These are phyloP conservation scores for Axinella damicornis DNA, from an alignment of 37 sponge, comb jelly and placozoan species.

Conservation along the genomic window DNA sequence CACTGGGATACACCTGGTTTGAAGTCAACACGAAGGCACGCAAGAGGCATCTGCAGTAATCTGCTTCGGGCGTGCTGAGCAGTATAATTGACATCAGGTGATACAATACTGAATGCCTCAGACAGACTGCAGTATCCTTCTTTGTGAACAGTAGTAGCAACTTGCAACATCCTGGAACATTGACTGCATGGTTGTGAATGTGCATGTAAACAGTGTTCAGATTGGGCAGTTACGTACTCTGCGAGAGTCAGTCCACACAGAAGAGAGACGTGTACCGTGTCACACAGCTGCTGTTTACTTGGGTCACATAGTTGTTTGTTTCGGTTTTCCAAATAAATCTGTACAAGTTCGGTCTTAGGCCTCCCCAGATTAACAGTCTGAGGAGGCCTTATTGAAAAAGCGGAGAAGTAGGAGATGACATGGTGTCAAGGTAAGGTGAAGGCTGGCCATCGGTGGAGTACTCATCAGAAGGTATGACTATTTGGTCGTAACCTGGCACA, in stretches of 20 bases:
- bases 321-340: neutral
- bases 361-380: slow-evolving; percentile 14
- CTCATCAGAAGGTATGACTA: too few species aligned
- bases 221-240: slow-evolving; percentile 4
- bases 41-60: slow-evolving; percentile 29
- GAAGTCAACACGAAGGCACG: slow-evolving; percentile 12
- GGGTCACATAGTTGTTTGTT: neutral
- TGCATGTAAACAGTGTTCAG: neutral
- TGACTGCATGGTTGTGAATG: neutral
- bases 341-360: slow-evolving; percentile 2
- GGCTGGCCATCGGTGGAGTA: too few species aligned
- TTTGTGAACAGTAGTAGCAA: neutral
- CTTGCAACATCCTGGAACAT: slow-evolving; percentile 1
- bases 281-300: neutral
- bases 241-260: neutral
- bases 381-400: slow-evolving; percentile 17
- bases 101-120: slow-evolving; percentile 32
- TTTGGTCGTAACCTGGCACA: too few species aligned
- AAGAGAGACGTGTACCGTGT: slow-evolving; percentile 6
- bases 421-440: too few species aligned
- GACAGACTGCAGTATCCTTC: neutral
- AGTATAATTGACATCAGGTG: slow-evolving; percentile 23
- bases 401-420: too few species aligned
- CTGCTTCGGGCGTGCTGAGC: slow-evolving; percentile 1
- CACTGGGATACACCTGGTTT: too few species aligned